phyloP scores from a whole-genome alignment of 2,797 vertebrate genomes.

The Sphaeramia orbicularis region DNA sequence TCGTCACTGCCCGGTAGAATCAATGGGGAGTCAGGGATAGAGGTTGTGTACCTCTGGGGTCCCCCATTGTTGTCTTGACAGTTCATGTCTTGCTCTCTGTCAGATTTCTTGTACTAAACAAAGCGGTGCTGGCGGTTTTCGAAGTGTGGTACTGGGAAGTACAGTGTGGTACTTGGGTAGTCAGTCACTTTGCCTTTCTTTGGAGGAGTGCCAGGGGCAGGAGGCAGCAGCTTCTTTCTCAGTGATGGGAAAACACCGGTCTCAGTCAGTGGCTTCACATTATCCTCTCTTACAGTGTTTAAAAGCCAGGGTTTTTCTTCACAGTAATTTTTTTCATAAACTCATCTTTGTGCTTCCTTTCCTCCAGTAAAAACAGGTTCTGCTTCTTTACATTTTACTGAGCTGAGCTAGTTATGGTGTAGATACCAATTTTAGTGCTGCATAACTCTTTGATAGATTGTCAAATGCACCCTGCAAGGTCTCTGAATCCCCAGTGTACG shows the following conservation, averaged over 20 bases:
- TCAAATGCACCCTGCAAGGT: conserved; percentile 36
- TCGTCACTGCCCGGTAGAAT: conserved; percentile 74
- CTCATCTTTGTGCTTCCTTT: conserved; percentile 59
- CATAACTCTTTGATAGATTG: conserved; percentile 43
- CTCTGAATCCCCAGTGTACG: conserved; percentile 49
- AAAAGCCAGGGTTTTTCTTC: conserved; percentile 35
- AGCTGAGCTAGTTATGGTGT: conserved; percentile 48
- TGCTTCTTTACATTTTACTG: conserved; percentile 57
- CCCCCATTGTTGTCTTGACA: conserved; percentile 58
- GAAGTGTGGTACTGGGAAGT: conserved; percentile 60
- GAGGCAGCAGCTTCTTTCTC: conserved; percentile 52
- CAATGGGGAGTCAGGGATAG: conserved; percentile 74
- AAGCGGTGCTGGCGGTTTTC: conserved; percentile 49
- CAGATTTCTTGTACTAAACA: conserved; percentile 47
- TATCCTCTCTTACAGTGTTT: conserved; percentile 47
- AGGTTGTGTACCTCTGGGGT: conserved; percentile 48
- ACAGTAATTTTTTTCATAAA: conserved; percentile 25
- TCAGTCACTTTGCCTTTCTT: conserved; percentile 55
- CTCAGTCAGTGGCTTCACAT: conserved; percentile 53
- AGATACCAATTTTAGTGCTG: conserved; percentile 60
- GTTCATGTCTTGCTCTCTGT: conserved; percentile 57
- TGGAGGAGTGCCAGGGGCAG: conserved; percentile 51
- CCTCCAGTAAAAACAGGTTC: conserved; percentile 33
- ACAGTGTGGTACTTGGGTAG: conserved; percentile 66
- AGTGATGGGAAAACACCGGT: conserved; percentile 53